Evolutionary conservation across 2,888 invertebrate species (phyloP), one percentile per base, ranked within the genome.

Genomic region (Phrixothrix hirtus): DNA sequence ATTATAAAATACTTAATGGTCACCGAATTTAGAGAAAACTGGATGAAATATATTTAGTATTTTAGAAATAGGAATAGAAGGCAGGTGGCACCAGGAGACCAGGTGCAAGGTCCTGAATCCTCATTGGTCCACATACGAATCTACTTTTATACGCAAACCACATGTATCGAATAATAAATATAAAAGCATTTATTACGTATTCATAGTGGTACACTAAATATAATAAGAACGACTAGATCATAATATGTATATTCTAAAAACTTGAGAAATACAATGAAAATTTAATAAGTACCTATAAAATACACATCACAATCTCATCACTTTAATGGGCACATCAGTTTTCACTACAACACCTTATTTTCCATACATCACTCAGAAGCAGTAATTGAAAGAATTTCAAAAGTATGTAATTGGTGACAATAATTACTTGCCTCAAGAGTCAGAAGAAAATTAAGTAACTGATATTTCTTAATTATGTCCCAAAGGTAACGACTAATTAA

Each of bases 111-210:
- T 64, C 59, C 67, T 62, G 59, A 46, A 36, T 57, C 62, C 64
- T 60, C 63, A 73, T 73, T 73, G 73, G 73, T 61, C 63, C 64
- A 56, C 59, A 68, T 70, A 71, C 70, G 70, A 72, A 70, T 65
- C 68, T 67, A 63, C 64, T 59, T 57, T 62, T 60, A 47, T 53
- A 48, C 43, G 38, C 48, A 43, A 53, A 53, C 52, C 46, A 42
- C 41, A 34, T 36, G 41, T 36, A 45, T 41, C 35, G 34, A 41
- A 41, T 46, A 39, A 48, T 35, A 48, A 39, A 48, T 35, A 27
- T 41, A 29, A 46, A 31, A 17, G 15, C 13, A 45, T 37, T 15
- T 43, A 25, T 21, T 52, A 37, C 12, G 4, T 2, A 37, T 26
- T 37, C 7, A 13, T 12, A 35, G 35, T 16, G n/a, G 7, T 1